Evolutionary conservation across 2,797 vertebrate genomes (phyloP).

Genomic region (Argya squamiceps): DNA sequence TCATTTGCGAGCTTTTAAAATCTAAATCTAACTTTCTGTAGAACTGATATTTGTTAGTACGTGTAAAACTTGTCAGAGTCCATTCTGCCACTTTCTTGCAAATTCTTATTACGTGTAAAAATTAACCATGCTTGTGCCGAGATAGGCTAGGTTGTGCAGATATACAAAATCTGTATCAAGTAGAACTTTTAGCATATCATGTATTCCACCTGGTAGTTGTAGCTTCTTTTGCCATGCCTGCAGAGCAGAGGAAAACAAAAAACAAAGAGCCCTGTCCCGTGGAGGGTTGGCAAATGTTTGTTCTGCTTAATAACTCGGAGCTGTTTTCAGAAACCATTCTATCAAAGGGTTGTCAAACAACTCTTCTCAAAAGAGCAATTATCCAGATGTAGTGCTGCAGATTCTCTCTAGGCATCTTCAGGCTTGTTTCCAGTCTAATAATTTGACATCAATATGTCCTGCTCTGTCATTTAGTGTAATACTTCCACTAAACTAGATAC

Average conservation of each 20-base stretch:
- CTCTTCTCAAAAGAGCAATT: slow-evolving; percentile 42
- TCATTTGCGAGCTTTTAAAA: not conserved
- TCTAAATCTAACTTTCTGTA: not conserved
- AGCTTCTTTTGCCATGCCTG: not conserved
- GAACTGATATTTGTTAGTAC: not conserved
- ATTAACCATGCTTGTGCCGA: not conserved
- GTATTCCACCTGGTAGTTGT: not conserved
- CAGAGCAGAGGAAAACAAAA: not conserved
- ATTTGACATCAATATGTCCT: not conserved
- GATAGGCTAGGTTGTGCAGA: not conserved
- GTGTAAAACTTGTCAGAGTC: not conserved
- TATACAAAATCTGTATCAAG: not conserved
- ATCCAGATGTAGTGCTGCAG: not conserved
- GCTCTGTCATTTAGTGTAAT: not conserved
- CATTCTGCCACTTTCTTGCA: not conserved
- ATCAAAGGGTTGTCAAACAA: slow-evolving; percentile 25
- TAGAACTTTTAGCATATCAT: not conserved
- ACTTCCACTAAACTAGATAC: not conserved
- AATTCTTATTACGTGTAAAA: not conserved
- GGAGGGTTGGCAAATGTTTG: not conserved
- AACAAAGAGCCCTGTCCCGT: not conserved
- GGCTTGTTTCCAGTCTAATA: slow-evolving; percentile 40
- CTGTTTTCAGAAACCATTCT: slow-evolving; percentile 8
- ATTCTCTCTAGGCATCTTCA: slow-evolving; percentile 11
- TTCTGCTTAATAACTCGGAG: slow-evolving; percentile 20